A percentile compares a stretch with the other conserved stretches of the same genome.
These are phyloP conservation scores for Anoplolepis gracilipes DNA, from an alignment of 1,140 invertebrate genomes.

Conservation along the genomic window DNA sequence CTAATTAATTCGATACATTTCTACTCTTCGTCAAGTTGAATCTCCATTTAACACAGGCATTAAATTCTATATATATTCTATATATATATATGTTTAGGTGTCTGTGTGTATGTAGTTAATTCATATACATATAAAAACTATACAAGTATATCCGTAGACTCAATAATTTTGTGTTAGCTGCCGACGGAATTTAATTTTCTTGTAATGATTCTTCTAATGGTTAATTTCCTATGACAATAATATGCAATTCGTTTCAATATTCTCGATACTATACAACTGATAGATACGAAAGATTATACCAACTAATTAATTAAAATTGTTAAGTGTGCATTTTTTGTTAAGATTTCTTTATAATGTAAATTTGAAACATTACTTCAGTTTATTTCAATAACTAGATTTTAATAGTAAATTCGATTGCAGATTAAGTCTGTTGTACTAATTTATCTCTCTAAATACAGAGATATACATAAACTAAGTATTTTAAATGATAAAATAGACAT, in stretches of 20 bases:
- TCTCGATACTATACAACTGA: constrained; percentile 42
- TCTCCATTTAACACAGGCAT: constrained; percentile 69
- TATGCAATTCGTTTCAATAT: constrained; percentile 64
- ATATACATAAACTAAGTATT: not conserved
- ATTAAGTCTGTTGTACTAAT: constrained; percentile 1
- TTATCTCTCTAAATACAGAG: not conserved
- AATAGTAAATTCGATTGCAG: constrained; percentile 22
- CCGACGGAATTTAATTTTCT: constrained; percentile 73
- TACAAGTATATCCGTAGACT: constrained; percentile 74
- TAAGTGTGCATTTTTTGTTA: constrained; percentile 33
- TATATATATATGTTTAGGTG: constrained; percentile 67
- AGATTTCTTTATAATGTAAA: constrained; percentile 49
- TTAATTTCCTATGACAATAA: constrained; percentile 59
- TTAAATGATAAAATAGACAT: not conserved
- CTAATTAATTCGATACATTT: constrained; percentile 19
- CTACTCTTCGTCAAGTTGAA: constrained; percentile 20
- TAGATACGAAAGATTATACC: constrained; percentile 50
- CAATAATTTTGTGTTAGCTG: constrained; percentile 76
- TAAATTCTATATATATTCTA: constrained; percentile 70
- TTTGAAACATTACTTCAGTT: constrained; percentile 12
- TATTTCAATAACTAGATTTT: constrained; percentile 43
- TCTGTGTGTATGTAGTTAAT: constrained; percentile 58
- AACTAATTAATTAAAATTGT: constrained; percentile 53
- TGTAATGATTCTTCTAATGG: constrained; percentile 31
- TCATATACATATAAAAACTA: constrained; percentile 78